Base-by-base conservation (phyloP, 2,113 vertebrate species). In the Sander lucioperca region DNA sequence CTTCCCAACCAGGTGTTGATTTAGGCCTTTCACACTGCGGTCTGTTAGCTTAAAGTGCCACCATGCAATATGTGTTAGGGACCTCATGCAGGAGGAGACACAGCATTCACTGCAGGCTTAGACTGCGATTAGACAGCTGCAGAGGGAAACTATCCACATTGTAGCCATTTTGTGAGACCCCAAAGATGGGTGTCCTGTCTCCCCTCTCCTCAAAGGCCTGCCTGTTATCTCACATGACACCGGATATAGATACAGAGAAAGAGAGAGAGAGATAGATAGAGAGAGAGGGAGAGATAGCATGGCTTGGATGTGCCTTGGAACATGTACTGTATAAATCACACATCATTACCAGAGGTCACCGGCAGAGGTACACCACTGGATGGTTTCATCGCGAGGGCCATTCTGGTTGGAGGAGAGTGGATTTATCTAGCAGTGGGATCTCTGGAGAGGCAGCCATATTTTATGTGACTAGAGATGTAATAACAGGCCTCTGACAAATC, bases 401-500 rank as follows among this genome's bases (percentile, higher is more conserved):
- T 80, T 76, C 81, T 86, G 80, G 91, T 89, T 94, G 93, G 91
- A 89, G 83, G 89, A 92, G 92, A 88, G 88, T 86, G 90, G 94
- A 93, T 94, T 94, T 93, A 93, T 92, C 86, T 90, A 75, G 88
- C 83, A 51, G 87, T 84, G 50, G 89, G 85, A 88, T 93, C 89
- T 93, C 89, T 81, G 79, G 89, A 92, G 91, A 90, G 85, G 88
- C 81, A 12, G 91, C 86, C 90, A 91, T 93, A 92, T 93, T 93
- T 94, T 91, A 94, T 92, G 90, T 85, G 90, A 86, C 84, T 87
- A 57, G 92, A 92, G 89, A 91, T 91, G 93, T 91, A 93, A 93
- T 94, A 92, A 93, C 88, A 90, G 92, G 89, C 92, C 86, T 83
- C 83, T 93, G 88, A 94, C 92, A 93, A 93, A 93, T 91, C 89